Evolutionary conservation across 2,113 vertebrate genomes (phyloP).

Genomic region (Balaenoptera acutorostrata): DNA sequence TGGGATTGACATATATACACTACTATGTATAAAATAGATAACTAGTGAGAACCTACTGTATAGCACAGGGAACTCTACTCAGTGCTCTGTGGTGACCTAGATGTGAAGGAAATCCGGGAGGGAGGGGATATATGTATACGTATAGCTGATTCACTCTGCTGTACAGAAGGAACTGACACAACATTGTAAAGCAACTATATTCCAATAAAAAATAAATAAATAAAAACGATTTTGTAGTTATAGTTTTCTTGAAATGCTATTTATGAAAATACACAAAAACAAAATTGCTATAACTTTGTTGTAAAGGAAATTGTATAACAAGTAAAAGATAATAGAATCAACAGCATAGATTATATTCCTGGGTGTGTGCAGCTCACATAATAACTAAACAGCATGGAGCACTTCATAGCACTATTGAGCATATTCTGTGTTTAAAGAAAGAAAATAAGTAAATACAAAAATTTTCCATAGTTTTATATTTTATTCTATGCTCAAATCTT

Average conservation of each 20-base stretch:
- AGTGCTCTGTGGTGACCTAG: no score
- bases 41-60: no score
- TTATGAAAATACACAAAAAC: constrained; percentile 24
- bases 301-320: not conserved
- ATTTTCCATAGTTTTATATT: not conserved
- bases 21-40: no score
- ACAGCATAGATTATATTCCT: not conserved
- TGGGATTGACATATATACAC: no score
- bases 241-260: not conserved
- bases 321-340: not conserved
- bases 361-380: not conserved
- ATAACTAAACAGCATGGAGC: not conserved
- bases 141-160: no score
- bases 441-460: not conserved
- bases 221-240: not conserved
- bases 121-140: no score
- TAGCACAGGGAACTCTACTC: no score
- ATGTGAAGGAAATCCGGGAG: no score
- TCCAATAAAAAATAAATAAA: no score
- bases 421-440: not conserved
- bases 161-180: no score
- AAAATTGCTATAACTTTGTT: not conserved
- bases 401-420: not conserved
- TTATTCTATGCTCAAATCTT: not conserved
- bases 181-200: no score